Evolutionary conservation across 2,888 invertebrate genomes (phyloP), one percentile per base, ranked within the genome.

Genomic region (Allygus modestus): DNA sequence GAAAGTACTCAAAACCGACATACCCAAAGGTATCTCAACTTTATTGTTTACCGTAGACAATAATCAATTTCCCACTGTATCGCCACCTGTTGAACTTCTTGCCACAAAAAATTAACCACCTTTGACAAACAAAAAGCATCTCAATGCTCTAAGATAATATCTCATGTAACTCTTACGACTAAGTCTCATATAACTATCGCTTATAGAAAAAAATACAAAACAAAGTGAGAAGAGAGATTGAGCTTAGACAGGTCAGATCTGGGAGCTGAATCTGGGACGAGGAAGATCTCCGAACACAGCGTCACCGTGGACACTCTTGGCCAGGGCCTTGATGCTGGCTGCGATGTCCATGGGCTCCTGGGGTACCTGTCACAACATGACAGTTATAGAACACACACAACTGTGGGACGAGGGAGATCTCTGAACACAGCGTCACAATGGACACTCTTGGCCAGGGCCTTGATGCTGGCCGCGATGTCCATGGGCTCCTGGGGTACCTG

Each of bases 311-410:
- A 97, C 96, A 88, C 97, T 97, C 88, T 95, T 95, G 26, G 97
- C 97, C 88, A 98, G 91, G n/a, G 97, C 97, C 91, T 96, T 96
- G 90, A 98, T 97, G 90, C 96, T 97, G 65, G 97, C 97, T 87
- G 97, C 97, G 89, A 98, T 97, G 90, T 97, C 96, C 86, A 94
- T 93, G 41, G 95, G 93, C 85, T 90, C 88, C 9, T 90, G 89
- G n/a, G 89, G 86, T 11, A 75, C 79, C 61, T 43, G n/a, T 85
- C 51, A 51, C n/a, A n/a, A n/a, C n/a, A n/a, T n/a, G n/a, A n/a
- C 51, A 51, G 12, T 84, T 77, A 81, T 85, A 86, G 23, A n/a
- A 61, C 85, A 84, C 82, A 65, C 43, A 81, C 12, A 65, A n/a
- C n/a, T n/a, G n/a, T n/a, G n/a, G n/a, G n/a, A n/a, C n/a, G n/a